Conservation (phyloP, 2,888 invertebrate species). For the Lasius fuliginosus region DNA sequence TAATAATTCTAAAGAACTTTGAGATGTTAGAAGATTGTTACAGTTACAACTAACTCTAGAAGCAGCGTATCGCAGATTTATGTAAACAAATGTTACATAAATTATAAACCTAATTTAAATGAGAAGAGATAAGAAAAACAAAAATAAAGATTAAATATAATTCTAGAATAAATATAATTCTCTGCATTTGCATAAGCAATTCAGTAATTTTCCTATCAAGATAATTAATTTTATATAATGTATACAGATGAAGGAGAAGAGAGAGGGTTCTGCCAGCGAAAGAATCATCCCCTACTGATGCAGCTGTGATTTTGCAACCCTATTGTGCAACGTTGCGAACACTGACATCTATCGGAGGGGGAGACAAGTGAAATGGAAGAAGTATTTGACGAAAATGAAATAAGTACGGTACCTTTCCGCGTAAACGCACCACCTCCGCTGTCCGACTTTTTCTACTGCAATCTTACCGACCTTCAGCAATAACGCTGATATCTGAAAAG, state of each 20-base stretch:
- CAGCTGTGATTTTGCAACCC: background rate
- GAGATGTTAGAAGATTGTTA: background rate
- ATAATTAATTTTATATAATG: background rate
- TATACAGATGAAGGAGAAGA: background rate
- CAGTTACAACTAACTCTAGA: background rate
- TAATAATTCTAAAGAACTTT: background rate
- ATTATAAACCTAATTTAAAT: background rate
- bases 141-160: background rate
- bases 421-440: slow-evolving; percentile 36
- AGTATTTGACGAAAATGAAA: slow-evolving; percentile 56
- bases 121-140: background rate
- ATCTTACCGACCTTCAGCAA: slow-evolving; percentile 72
- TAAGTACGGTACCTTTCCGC: slow-evolving; percentile 60
- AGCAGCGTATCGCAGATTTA: background rate
- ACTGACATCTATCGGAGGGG: slow-evolving; percentile 77
- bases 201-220: background rate
- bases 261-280: background rate
- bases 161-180: too few species aligned
- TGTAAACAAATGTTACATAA: background rate
- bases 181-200: background rate
- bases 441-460: slow-evolving; percentile 3
- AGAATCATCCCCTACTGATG: background rate
- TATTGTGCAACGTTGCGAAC: slow-evolving; percentile 23
- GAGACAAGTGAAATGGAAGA: slow-evolving; percentile 63
- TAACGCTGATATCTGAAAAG: slow-evolving; percentile 55